Conservation (phyloP, 2,888 invertebrate genomes). For the Hedya salicella region DNA sequence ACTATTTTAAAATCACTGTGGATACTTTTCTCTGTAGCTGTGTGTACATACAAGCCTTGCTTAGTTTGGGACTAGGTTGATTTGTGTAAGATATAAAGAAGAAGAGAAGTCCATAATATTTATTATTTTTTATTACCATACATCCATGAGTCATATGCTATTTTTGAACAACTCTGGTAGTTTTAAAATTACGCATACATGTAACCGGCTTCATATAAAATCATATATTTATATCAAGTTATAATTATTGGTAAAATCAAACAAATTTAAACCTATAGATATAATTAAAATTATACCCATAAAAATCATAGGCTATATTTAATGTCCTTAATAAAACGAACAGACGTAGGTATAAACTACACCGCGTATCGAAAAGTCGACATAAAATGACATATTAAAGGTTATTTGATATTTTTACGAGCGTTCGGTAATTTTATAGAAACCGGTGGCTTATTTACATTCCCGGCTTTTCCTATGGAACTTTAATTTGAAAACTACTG, state of each 20-base stretch:
- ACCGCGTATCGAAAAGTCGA: conserved; percentile 23
- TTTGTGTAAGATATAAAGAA: no score
- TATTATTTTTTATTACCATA: no score
- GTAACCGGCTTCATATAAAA: no score
- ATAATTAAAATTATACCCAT: conserved; percentile 20
- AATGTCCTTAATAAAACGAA: conserved; percentile 24
- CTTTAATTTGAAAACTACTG: background rate
- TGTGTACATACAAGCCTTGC: no score
- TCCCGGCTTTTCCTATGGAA: conserved; percentile 12
- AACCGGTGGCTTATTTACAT: conserved; percentile 32
- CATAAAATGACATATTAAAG: conserved; percentile 36
- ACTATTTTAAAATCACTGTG: no score
- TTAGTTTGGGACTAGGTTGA: no score
- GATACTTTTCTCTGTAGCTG: no score
- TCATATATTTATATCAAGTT: no score
- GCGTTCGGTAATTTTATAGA: conserved; percentile 20
- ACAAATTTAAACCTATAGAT: background rate
- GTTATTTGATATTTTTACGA: conserved; percentile 34
- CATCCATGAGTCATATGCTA: no score
- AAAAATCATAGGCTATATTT: conserved; percentile 22
- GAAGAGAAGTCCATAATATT: no score
- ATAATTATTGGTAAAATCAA: background rate
- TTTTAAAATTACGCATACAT: no score
- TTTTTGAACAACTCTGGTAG: no score
- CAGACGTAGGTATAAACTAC: conserved; percentile 32